Evolutionary conservation across 2,113 vertebrate genomes (phyloP).

Genomic region (Speoplatyrhinus poulsoni): DNA sequence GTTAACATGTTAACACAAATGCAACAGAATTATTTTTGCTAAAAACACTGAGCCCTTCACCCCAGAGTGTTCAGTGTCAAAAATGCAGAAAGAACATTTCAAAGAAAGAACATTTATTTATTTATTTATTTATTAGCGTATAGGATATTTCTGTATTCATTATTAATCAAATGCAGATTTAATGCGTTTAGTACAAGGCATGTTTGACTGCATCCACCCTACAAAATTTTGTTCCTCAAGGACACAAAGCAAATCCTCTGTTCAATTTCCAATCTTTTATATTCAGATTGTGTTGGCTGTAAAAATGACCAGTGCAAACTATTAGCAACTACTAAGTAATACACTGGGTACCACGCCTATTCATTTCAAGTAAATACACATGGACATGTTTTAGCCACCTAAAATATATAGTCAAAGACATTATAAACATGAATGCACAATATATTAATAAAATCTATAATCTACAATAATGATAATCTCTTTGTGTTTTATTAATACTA

Average conservation of each 20-base stretch:
- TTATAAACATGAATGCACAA: no score
- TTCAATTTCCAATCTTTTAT: no score
- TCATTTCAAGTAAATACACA: slow-evolving; percentile 25
- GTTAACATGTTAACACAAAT: neutral
- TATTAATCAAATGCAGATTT: slow-evolving; percentile 12
- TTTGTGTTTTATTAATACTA: no score
- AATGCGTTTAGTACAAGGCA: slow-evolving; percentile 43
- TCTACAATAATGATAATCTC: no score
- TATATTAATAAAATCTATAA: no score
- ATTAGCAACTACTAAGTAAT: no score
- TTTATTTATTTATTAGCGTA: neutral
- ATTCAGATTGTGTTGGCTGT: slow-evolving; percentile 22
- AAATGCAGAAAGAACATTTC: neutral
- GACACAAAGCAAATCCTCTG: slow-evolving; percentile 28
- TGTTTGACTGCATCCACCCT: slow-evolving; percentile 17
- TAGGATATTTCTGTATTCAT: neutral
- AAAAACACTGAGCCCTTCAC: no score
- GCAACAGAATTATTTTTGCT: neutral
- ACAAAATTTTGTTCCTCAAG: no score
- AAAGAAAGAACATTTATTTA: neutral
- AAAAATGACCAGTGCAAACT: slow-evolving; percentile 2
- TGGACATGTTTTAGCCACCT: no score
- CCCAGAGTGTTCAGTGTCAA: no score
- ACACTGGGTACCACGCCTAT: neutral
- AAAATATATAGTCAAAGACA: no score